phyloP scores from a whole-genome alignment of 35 echinoderm and acorn worm genomes.

The Eucidaris tribuloides region DNA sequence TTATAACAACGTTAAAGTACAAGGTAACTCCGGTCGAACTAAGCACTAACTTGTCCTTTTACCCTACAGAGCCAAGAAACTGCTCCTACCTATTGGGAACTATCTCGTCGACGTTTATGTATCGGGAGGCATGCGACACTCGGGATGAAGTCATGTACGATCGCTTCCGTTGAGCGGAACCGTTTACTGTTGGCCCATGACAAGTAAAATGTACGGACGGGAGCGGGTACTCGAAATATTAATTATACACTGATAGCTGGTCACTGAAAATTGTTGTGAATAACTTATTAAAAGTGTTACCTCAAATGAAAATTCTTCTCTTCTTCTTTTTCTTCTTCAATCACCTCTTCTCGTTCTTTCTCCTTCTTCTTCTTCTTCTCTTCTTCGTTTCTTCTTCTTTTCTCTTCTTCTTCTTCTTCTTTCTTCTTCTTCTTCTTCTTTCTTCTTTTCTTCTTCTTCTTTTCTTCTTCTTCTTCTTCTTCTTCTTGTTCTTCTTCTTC shows the following conservation, averaged over 20 bases:
- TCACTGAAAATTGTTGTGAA: no score
- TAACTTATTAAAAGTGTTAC: no score
- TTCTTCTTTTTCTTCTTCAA: not conserved
- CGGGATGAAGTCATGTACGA: not conserved
- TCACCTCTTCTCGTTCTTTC: not conserved
- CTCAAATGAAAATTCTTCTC: not conserved
- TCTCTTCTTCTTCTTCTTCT: not conserved
- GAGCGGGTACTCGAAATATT: no score
- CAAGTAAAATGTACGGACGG: no score
- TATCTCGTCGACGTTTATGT: slow-evolving; percentile 21
- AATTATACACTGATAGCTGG: no score
- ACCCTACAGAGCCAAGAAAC: slow-evolving; percentile 46
- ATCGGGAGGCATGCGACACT: slow-evolving; percentile 30
- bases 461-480: not conserved
- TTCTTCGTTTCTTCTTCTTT: not conserved
- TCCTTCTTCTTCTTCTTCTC: not conserved
- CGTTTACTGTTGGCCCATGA: slow-evolving; percentile 24
- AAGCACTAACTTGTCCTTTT: slow-evolving; percentile 14
- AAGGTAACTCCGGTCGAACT: no score
- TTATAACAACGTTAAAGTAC: no score
- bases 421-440: not conserved
- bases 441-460: not conserved
- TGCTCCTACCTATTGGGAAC: slow-evolving; percentile 48
- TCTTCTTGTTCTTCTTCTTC: not conserved
- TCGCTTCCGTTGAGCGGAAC: slow-evolving; percentile 13